Evolutionary conservation across 1,140 invertebrate genomes (phyloP), one percentile per base, ranked within the genome.

Genomic region (Calliopsis andreniformis): DNA sequence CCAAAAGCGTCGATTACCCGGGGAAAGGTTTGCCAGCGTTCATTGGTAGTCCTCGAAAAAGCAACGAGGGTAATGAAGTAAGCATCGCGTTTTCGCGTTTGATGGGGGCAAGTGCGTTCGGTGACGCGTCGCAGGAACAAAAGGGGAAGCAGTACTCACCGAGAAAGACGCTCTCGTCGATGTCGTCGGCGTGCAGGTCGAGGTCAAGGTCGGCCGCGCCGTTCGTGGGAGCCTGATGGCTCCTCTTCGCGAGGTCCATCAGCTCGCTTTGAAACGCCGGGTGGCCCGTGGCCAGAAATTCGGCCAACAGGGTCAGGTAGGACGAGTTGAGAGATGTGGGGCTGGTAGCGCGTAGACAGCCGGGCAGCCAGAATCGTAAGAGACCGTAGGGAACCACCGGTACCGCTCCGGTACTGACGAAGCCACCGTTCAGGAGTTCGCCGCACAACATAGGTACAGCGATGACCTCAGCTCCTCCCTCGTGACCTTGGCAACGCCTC

Each of bases 401-500:
- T 81, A 91, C 89, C 79, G 91, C 89, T 86, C 91, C 91, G 87
- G 90, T 90, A 89, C 90, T 92, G 89, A 91, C 91, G 78, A 92
- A 89, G 82, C 91, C 91, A 84, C 91, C 91, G 90, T 91, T 92
- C 85, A 92, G 87, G 79, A 92, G 88, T 90, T 92, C 91, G 55
- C 91, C 91, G 91, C 91, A 92, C 91, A 92, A 92, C 91, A 92
- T 92, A 92, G 89, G 89, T 91, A 83, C 86, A 87, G 81, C 78
- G 81, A 82, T 85, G 80, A 82, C 81, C 64, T 84, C 76, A 83
- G 77, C 69, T 79, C 79, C 80, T 80, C 84, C 84, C 80, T 86
- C 83, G 79, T 86, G 76, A 82, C 84, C 80, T 79, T 75, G 82
- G 70, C 61, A 79, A 78, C 73, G 76, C 66, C 83, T 79, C 83